These are phyloP conservation scores for Bradynema listronoti DNA, from an alignment of 1,140 invertebrate species.

Conservation along the genomic window DNA sequence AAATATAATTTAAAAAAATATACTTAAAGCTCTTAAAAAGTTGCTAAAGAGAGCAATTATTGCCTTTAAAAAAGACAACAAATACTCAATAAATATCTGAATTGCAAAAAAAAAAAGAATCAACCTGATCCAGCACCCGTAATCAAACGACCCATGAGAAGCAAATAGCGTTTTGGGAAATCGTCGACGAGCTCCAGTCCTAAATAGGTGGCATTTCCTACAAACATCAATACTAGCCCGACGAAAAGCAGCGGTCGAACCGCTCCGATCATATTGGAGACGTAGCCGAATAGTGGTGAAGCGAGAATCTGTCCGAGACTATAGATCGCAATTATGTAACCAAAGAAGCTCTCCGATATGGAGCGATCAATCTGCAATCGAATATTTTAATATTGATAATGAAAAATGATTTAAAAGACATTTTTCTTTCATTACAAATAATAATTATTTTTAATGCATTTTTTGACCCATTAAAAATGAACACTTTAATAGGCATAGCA, in stretches of 20 bases:
- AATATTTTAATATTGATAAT: too few species aligned
- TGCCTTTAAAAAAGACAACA: too few species aligned
- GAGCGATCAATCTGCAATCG: slow-evolving; percentile 56
- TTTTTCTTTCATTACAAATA: too few species aligned
- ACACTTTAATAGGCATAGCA: too few species aligned
- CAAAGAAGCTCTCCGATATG: slow-evolving; percentile 57
- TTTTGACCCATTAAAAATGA: too few species aligned
- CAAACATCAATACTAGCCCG: slow-evolving; percentile 56
- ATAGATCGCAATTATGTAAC: slow-evolving; percentile 60
- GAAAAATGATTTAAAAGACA: too few species aligned
- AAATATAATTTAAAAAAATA: too few species aligned
- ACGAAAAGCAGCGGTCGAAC: slow-evolving; percentile 57
- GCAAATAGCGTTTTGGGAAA: slow-evolving; percentile 22
- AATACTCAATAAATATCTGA: slow-evolving; percentile 30
- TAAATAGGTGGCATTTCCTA: slow-evolving; percentile 59
- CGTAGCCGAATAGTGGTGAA: slow-evolving; percentile 59
- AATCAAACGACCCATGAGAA: slow-evolving; percentile 36
- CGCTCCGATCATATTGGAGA: slow-evolving; percentile 52
- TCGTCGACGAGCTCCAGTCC: slow-evolving; percentile 39
- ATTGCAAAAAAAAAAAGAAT: slow-evolving; percentile 30
- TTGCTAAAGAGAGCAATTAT: too few species aligned
- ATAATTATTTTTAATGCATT: too few species aligned
- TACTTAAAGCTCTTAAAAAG: too few species aligned
- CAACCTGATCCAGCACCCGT: slow-evolving; percentile 41
- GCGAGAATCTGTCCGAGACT: slow-evolving; percentile 59